Percentiles rank a stretch among this genome's conserved stretches.
phyloP scores from a whole-genome alignment of 2,113 vertebrate species.

The Gobiocypris rarus region DNA sequence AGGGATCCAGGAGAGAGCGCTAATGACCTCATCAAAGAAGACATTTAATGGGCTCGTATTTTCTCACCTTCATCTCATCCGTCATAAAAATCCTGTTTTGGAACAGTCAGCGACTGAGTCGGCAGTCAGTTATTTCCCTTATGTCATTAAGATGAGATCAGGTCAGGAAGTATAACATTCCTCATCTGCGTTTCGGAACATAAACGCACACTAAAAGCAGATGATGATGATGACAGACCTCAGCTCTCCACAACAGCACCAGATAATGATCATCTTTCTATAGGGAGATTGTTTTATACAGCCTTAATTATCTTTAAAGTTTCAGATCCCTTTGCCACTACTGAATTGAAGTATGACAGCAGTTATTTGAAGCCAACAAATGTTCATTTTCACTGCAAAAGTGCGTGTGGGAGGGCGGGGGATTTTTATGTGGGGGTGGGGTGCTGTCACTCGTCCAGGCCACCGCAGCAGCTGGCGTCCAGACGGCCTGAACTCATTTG shows the following conservation, averaged over 20 bases:
- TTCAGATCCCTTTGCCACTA: not conserved
- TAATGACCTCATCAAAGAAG: constrained; percentile 35
- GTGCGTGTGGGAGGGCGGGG: constrained; percentile 16
- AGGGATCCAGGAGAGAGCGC: not conserved
- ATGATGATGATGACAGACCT: constrained; percentile 22
- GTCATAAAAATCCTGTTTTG: constrained; percentile 25
- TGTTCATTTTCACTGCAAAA: not conserved
- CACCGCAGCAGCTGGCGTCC: constrained; percentile 76
- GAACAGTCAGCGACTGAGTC: constrained; percentile 1
- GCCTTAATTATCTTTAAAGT: not conserved
- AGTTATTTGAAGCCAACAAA: not conserved
- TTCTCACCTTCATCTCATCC: constrained; percentile 27
- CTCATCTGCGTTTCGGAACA: not conserved
- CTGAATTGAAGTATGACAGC: constrained; percentile 18
- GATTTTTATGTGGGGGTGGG: constrained; percentile 54
- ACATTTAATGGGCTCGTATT: constrained; percentile 33
- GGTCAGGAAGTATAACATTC: constrained; percentile 28
- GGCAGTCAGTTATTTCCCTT: constrained; percentile 14
- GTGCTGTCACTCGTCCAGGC: constrained; percentile 66
- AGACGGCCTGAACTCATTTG: constrained; percentile 76
- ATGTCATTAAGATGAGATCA: constrained; percentile 38
- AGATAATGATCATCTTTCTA: constrained; percentile 22
- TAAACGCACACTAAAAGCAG: constrained; percentile 7
- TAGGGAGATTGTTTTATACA: not conserved
- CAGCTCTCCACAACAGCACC: constrained; percentile 10